phyloP scores from a whole-genome alignment of 2,888 invertebrate species.

The Amphipoea lucens region DNA sequence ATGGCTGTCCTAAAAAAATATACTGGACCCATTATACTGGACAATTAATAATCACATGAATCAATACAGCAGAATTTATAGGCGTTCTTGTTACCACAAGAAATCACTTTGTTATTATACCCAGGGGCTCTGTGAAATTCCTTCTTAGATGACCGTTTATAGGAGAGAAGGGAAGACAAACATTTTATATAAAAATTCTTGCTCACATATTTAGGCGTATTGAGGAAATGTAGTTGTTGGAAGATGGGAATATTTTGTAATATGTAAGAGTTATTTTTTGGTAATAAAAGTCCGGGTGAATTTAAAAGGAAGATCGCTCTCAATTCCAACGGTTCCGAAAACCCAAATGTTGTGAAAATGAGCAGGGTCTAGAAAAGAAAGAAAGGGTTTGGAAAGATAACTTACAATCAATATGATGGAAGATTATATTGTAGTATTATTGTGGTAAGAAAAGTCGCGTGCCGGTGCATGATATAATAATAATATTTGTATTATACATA shows the following conservation, averaged over 20 bases:
- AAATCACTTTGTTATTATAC: conserved; percentile 66
- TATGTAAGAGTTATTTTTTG: conserved; percentile 9
- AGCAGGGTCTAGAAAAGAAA: neutral
- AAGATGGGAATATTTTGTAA: conserved; percentile 8
- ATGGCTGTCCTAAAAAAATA: conserved; percentile 46
- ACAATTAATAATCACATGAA: conserved; percentile 72
- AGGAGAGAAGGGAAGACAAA: conserved; percentile 39
- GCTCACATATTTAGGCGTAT: conserved; percentile 37
- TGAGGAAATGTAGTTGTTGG: conserved; percentile 11
- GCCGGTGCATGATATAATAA: neutral
- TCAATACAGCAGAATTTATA: conserved; percentile 71
- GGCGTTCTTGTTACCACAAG: conserved; percentile 69
- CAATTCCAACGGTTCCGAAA: neutral
- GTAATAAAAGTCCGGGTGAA: neutral
- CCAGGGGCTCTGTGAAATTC: conserved; percentile 55
- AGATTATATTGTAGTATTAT: neutral
- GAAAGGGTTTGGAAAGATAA: too few relatives aligned
- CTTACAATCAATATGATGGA: neutral
- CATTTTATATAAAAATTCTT: conserved; percentile 66
- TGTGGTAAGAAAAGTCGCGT: neutral
- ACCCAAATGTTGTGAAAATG: neutral
- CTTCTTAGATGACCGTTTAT: conserved; percentile 43
- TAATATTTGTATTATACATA: neutral
- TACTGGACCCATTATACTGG: conserved; percentile 39
- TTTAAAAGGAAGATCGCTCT: neutral